Percentiles rank a stretch among this genome's conserved stretches.
These are phyloP conservation scores for Siderastrea siderea DNA, from an alignment of 92 coral and sea anemone species.

Conservation along the genomic window DNA sequence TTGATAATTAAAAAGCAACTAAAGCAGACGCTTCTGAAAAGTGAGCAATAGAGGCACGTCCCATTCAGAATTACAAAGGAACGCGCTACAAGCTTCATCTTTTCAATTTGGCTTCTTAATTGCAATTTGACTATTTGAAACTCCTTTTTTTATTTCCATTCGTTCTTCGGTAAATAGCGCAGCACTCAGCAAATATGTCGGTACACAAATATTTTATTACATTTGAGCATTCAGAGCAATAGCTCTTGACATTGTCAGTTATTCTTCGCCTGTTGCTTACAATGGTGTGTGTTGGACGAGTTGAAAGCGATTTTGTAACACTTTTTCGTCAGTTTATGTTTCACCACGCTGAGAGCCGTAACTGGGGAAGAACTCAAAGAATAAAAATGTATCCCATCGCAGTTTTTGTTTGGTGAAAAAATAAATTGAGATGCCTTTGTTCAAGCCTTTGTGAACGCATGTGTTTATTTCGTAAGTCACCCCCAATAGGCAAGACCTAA, in stretches of 20 bases:
- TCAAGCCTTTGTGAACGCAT: slow-evolving; percentile 73
- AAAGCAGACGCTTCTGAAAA: neutral
- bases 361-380: slow-evolving; percentile 34
- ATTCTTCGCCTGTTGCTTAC: neutral
- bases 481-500: slow-evolving; percentile 37
- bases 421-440: slow-evolving; percentile 62
- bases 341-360: slow-evolving; percentile 10
- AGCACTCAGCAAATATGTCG: slow-evolving; percentile 23
- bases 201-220: slow-evolving; percentile 38
- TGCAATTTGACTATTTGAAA: slow-evolving; percentile 8
- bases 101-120: slow-evolving; percentile 25
- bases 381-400: slow-evolving; percentile 40
- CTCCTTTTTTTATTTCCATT: slow-evolving; percentile 8
- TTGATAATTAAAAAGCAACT: slow-evolving; percentile 38
- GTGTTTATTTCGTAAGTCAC: slow-evolving; percentile 60
- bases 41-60: slow-evolving; percentile 22
- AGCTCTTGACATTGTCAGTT: slow-evolving; percentile 15
- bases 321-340: slow-evolving; percentile 7
- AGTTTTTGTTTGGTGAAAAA: slow-evolving; percentile 63
- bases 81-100: neutral
- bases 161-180: slow-evolving; percentile 32
- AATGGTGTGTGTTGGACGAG: slow-evolving; percentile 8
- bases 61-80: slow-evolving; percentile 19
- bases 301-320: neutral
- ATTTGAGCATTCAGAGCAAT: slow-evolving; percentile 40